phyloP scores from a whole-genome alignment of 1,140 invertebrate genomes.

The Temnothorax curvispinosus region DNA sequence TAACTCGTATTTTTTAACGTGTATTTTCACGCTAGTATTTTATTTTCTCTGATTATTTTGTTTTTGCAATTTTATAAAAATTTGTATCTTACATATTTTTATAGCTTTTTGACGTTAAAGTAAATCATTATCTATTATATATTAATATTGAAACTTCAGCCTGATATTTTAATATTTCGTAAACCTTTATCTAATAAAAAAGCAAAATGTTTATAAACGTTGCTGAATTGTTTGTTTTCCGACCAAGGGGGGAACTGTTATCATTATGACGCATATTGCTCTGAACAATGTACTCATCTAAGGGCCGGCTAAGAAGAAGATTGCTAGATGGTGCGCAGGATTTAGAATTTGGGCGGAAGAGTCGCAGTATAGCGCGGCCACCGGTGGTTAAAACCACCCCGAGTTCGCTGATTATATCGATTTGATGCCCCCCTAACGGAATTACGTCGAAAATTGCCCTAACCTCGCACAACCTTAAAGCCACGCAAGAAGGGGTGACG shows the following conservation, averaged over 20 bases:
- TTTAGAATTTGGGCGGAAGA: conserved; percentile 73
- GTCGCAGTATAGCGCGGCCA: conserved; percentile 65
- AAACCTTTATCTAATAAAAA: background rate
- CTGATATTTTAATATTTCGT: background rate
- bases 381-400: conserved; percentile 60
- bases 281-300: background rate
- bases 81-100: background rate
- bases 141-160: background rate
- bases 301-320: conserved; percentile 30
- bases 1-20: background rate
- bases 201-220: background rate
- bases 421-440: conserved; percentile 77
- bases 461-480: conserved; percentile 81
- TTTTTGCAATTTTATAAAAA: background rate
- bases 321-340: conserved; percentile 49
- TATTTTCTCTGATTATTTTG: background rate
- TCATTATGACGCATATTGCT: background rate
- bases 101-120: background rate
- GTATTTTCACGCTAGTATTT: background rate
- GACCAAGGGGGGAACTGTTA: background rate
- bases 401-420: conserved; percentile 80
- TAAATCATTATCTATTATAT: background rate
- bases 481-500: conserved; percentile 49
- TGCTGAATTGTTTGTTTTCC: background rate
- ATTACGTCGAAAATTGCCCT: conserved; percentile 77